A percentile compares a stretch with the other conserved stretches of the same genome.
Conservation (phyloP, 2,797 vertebrate genomes). For the Peromyscus attwateri region DNA sequence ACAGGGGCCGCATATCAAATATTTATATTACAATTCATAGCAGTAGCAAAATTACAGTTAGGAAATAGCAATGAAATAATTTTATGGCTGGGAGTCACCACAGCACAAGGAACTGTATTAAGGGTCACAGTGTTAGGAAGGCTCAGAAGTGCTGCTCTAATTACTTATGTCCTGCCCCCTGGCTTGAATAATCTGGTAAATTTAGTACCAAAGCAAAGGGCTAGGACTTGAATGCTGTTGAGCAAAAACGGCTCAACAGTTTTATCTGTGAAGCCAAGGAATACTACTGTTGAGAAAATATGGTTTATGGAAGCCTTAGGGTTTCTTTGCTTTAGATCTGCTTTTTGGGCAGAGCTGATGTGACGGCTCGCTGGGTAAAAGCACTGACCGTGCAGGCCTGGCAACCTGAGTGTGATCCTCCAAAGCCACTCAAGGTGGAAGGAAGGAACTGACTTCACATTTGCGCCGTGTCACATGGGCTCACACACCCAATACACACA, state of each 20-base stretch:
- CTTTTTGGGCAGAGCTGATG: not conserved
- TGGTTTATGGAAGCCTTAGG: constrained; percentile 38
- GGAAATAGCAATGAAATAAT: not conserved
- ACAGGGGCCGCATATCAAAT: not conserved
- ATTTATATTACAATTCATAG: not conserved
- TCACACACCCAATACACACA: not conserved
- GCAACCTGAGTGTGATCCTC: not conserved
- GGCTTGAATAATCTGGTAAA: constrained; percentile 10
- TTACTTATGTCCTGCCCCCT: not conserved
- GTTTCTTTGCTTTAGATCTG: constrained; percentile 32
- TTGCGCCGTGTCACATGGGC: not conserved
- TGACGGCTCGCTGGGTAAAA: not conserved
- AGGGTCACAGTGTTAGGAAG: not conserved
- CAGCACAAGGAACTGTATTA: not conserved
- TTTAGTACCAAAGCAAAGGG: constrained; percentile 14
- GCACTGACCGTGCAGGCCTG: no score
- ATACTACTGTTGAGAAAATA: constrained; percentile 9
- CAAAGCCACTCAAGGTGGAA: not conserved
- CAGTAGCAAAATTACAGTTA: not conserved
- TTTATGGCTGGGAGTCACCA: not conserved
- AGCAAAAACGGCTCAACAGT: not conserved
- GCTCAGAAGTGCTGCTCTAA: not conserved
- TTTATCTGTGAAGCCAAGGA: constrained; percentile 14
- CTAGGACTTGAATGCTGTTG: constrained; percentile 45
- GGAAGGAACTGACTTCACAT: not conserved